Conservation (phyloP, 2,888 invertebrate species). For the Zhuqinia jingwanae region DNA sequence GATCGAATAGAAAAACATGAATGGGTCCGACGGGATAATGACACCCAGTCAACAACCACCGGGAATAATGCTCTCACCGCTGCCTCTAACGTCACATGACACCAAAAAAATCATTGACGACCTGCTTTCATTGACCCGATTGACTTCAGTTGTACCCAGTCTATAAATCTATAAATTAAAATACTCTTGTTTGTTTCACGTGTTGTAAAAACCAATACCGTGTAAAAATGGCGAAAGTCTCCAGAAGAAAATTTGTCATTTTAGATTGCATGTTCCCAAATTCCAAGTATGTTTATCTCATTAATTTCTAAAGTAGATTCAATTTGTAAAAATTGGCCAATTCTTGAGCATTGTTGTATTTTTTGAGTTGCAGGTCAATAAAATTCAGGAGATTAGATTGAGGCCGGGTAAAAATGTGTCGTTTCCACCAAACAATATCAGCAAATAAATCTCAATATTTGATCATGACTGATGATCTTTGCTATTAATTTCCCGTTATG, state of each 20-base stretch:
- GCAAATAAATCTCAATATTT: too few species aligned
- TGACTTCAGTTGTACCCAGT: too few species aligned
- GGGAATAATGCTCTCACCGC: slow-evolving; percentile 34
- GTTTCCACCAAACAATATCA: neutral
- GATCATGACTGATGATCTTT: too few species aligned
- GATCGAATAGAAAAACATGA: slow-evolving; percentile 89
- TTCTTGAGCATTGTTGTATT: neutral
- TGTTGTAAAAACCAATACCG: neutral
- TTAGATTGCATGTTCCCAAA: slow-evolving; percentile 18
- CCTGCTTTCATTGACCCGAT: neutral
- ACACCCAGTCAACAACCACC: slow-evolving; percentile 41
- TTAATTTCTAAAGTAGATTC: neutral
- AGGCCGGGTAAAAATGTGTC: slow-evolving; percentile 23
- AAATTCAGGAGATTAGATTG: slow-evolving; percentile 69
- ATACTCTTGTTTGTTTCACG: neutral
- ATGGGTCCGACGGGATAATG: slow-evolving; percentile 82
- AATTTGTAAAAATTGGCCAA: neutral
- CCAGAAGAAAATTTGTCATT: slow-evolving; percentile 19
- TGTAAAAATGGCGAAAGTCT: slow-evolving; percentile 20
- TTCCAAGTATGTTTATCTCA: slow-evolving; percentile 39
- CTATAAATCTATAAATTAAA: too few species aligned
- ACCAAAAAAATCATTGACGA: neutral
- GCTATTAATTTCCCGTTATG: too few species aligned
- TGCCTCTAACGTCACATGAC: slow-evolving; percentile 33
- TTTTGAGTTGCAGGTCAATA: slow-evolving; percentile 61